phyloP scores from a whole-genome alignment of 2,113 vertebrate genomes.

The Patagioenas fasciata region DNA sequence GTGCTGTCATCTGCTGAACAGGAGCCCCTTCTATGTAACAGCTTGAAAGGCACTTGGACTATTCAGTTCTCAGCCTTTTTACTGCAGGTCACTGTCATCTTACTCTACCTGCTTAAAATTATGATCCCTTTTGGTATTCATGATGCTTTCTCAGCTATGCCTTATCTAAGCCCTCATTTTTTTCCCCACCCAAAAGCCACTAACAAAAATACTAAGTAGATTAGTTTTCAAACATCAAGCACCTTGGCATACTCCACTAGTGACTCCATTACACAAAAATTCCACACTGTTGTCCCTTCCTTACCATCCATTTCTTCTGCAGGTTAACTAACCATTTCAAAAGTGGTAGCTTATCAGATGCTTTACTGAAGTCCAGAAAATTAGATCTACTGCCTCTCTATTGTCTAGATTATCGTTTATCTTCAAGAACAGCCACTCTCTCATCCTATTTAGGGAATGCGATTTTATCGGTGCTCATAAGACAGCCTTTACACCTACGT shows the following conservation, averaged over 20 bases:
- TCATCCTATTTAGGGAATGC: background rate
- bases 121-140: background rate
- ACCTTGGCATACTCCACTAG: background rate
- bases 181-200: background rate
- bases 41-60: background rate
- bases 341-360: background rate
- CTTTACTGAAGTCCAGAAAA: constrained; percentile 7
- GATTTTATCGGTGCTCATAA: background rate
- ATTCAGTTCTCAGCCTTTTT: background rate
- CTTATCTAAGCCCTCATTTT: background rate
- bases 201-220: background rate
- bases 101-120: background rate
- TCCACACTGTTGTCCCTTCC: background rate
- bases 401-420: constrained; percentile 10
- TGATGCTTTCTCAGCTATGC: background rate
- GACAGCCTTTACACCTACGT: background rate
- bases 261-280: background rate
- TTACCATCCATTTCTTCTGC: background rate
- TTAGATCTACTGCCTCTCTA: background rate
- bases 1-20: background rate
- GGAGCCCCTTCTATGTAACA: background rate
- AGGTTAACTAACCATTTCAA: background rate
- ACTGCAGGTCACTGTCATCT: background rate
- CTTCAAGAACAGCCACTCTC: background rate
- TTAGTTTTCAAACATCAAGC: background rate